Base-by-base conservation (phyloP, 2,113 vertebrate genomes). In the Geococcyx californianus region DNA sequence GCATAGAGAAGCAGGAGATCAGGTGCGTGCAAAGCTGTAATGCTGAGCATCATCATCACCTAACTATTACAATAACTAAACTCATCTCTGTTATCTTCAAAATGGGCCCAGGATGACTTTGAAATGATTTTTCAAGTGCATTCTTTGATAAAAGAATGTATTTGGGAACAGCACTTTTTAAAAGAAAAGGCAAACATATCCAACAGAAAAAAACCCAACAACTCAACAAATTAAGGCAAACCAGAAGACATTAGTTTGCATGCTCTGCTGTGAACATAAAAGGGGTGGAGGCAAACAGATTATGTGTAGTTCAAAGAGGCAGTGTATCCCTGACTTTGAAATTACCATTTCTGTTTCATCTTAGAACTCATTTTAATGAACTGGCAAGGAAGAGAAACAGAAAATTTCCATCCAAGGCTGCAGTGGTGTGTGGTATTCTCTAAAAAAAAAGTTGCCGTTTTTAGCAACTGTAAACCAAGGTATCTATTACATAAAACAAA, bases 271-370 rank as follows among this genome's bases (percentile, higher is more conserved):
- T 51, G 84, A 88, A 93, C 91, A 84, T n/a, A 78, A 82, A 95
- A 69, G 25, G 33, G 49, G 28, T 44, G 34, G 40, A 84, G 14
- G 63, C 76, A 96, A 95, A 88, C 45, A 90, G 81, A 97, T 90
- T 88, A 87, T 42, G 67, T 1, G 6, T 15, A 84, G 93, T 93
- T 97, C 93, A 93, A 97, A 97, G 84, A 56, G 79, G 69, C 59
- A 94, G 19, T 16, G 31, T 58, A 73, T 54, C 62, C 79, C 52
- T 85, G 86, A 75, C 95, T 97, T 95, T 81, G 73, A 97, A 95
- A 95, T 94, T 75, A 84, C 78, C 40, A 73, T 80, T 91, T 93
- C 87, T 76, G 76, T 95, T 97, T 95, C 91, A 95, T 91, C 92
- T 96, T 94, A 64, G n/a, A 96, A 88, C 44, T 81, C 58, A 56